Evolutionary conservation across 2,113 vertebrate genomes (phyloP).

Genomic region (Nothocercus nigrocapillus): DNA sequence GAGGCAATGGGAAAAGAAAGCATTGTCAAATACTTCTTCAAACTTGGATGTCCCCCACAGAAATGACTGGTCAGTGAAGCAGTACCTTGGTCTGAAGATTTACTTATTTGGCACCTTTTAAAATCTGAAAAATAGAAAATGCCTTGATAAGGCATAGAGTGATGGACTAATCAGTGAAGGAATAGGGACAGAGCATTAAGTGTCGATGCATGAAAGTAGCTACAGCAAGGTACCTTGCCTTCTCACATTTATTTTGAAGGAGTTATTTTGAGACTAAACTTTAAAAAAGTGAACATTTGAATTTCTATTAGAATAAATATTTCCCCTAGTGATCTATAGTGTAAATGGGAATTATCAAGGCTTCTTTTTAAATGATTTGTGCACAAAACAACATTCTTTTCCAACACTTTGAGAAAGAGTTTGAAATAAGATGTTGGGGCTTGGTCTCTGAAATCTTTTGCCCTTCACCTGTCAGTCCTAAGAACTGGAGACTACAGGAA

Average conservation of each 20-base stretch:
- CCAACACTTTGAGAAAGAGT: background rate
- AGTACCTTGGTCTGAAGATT: background rate
- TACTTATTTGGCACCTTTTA: background rate
- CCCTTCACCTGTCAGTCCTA: background rate
- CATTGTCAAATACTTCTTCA: background rate
- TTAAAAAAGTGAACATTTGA: background rate
- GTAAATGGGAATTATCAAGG: background rate
- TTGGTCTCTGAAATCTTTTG: background rate
- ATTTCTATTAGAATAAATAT: background rate
- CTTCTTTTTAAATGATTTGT: background rate
- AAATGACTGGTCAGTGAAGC: background rate
- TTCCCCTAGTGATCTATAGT: background rate
- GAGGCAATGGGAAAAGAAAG: background rate
- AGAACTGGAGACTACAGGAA: background rate
- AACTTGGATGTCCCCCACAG: background rate
- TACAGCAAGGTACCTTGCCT: background rate
- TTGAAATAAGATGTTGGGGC: background rate
- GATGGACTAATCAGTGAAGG: background rate
- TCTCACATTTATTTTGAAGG: background rate
- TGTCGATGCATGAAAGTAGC: background rate
- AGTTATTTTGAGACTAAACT: background rate
- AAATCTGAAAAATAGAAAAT: background rate
- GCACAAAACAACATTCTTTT: background rate
- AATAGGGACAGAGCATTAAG: background rate
- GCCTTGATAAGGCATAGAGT: background rate